A percentile compares a stretch with the other conserved stretches of the same genome.
Conservation (phyloP, 2,888 invertebrate genomes). For the Mongoloraphidia duomilia region DNA sequence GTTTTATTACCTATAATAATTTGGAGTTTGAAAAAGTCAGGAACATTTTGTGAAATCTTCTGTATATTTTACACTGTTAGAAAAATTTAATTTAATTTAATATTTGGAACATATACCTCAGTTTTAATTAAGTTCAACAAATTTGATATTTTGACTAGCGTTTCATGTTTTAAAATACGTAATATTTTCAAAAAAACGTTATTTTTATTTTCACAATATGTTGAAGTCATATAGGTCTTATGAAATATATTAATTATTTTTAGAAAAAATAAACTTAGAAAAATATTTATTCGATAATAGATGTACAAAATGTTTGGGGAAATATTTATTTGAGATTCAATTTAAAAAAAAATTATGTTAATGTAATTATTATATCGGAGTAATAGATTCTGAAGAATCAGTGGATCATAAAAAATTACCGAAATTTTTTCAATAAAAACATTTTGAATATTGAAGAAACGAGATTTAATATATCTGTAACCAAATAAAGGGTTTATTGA, state of each 20-base stretch:
- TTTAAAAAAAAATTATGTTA: background rate
- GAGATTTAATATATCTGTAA: too few relatives aligned
- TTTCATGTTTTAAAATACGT: background rate
- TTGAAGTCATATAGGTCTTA: background rate
- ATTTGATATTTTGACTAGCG: too few relatives aligned
- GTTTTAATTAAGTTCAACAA: too few relatives aligned
- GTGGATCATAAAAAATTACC: too few relatives aligned
- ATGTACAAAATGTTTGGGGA: background rate
- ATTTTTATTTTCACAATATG: background rate
- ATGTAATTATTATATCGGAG: too few relatives aligned
- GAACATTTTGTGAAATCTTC: too few relatives aligned
- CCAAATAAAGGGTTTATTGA: too few relatives aligned
- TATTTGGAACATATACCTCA: background rate
- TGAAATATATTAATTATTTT: background rate
- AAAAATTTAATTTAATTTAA: background rate
- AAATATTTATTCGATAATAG: background rate
- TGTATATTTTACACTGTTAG: background rate
- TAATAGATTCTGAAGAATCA: too few relatives aligned
- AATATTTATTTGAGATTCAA: background rate
- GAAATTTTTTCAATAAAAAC: too few relatives aligned
- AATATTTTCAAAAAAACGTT: background rate
- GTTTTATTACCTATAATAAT: too few relatives aligned
- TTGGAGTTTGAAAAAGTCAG: too few relatives aligned
- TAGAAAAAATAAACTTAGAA: background rate
- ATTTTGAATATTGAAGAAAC: too few relatives aligned